These are phyloP conservation scores for Enteromius paludinosus DNA, from an alignment of 2,797 vertebrate species.

Conservation along the genomic window DNA sequence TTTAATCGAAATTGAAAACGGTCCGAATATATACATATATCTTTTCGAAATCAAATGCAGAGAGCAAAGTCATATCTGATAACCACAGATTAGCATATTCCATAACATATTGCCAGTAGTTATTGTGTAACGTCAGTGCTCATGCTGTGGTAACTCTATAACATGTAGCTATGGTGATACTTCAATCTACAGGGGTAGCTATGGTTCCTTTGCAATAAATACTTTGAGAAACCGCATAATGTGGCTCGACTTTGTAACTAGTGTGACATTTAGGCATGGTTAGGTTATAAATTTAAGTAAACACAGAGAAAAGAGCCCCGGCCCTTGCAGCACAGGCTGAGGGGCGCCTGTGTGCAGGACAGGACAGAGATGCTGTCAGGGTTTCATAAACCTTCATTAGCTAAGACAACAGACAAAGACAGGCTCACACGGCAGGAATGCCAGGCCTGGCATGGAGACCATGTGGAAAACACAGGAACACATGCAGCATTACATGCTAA, in stretches of 20 bases:
- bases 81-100: conserved; percentile 2
- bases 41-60: background rate
- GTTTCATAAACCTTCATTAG: conserved; percentile 64
- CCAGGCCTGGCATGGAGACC: conserved; percentile 78
- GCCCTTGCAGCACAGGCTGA: conserved; percentile 17
- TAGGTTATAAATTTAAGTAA: conserved; percentile 36
- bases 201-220: conserved; percentile 33
- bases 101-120: conserved; percentile 14
- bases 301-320: conserved; percentile 16
- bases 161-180: conserved; percentile 26
- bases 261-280: conserved; percentile 36
- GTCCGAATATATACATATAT: too few species aligned
- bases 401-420: conserved; percentile 69
- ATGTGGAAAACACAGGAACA: conserved; percentile 65
- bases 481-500: conserved; percentile 22
- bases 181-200: background rate
- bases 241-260: conserved; percentile 18
- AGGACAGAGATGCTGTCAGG: conserved; percentile 45
- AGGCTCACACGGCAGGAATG: conserved; percentile 76
- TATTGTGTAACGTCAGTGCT: conserved; percentile 29
- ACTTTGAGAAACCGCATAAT: background rate
- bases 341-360: conserved; percentile 22
- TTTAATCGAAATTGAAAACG: background rate
- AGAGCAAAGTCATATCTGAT: conserved; percentile 1
- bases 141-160: conserved; percentile 23